These are phyloP conservation scores for Volucella bombylans DNA, from an alignment of 2,888 invertebrate species.

Conservation along the genomic window DNA sequence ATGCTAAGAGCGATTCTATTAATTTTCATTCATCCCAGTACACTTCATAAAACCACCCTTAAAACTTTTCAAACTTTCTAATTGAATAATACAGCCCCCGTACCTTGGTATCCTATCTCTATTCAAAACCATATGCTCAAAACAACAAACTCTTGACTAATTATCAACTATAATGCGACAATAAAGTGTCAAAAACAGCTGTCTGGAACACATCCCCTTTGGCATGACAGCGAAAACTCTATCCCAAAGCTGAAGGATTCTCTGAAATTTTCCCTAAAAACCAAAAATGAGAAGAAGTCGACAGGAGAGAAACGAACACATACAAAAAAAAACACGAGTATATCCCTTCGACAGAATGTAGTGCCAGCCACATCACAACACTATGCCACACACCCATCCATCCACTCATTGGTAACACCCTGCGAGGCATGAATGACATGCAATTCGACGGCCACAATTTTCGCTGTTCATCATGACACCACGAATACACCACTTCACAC, in stretches of 20 bases:
- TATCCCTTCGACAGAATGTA: background rate
- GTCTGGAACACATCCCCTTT: slow-evolving; percentile 17
- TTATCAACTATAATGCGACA: slow-evolving; percentile 37
- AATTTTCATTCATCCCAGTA: too few species aligned
- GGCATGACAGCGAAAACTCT: slow-evolving; percentile 23
- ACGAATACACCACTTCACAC: slow-evolving; percentile 19
- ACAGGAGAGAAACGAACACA: too few species aligned
- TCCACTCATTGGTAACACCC: slow-evolving; percentile 58
- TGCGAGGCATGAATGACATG: slow-evolving; percentile 62
- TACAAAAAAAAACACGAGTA: background rate
- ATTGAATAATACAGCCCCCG: too few species aligned
- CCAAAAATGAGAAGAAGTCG: background rate
- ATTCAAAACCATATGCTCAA: background rate
- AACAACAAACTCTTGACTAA: slow-evolving; percentile 28
- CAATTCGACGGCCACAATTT: slow-evolving; percentile 70
- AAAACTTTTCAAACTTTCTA: too few species aligned
- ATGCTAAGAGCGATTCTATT: too few species aligned
- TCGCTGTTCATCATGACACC: slow-evolving; percentile 51
- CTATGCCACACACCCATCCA: slow-evolving; percentile 11
- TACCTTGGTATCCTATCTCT: too few species aligned
- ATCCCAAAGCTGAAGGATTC: slow-evolving; percentile 50
- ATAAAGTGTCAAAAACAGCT: slow-evolving; percentile 45
- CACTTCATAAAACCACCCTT: too few species aligned
- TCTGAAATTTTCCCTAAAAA: slow-evolving; percentile 1
- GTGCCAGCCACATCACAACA: slow-evolving; percentile 46